These are phyloP conservation scores for Rhizoglyphus robini DNA, from an alignment of 1,140 invertebrate genomes.

Conservation along the genomic window DNA sequence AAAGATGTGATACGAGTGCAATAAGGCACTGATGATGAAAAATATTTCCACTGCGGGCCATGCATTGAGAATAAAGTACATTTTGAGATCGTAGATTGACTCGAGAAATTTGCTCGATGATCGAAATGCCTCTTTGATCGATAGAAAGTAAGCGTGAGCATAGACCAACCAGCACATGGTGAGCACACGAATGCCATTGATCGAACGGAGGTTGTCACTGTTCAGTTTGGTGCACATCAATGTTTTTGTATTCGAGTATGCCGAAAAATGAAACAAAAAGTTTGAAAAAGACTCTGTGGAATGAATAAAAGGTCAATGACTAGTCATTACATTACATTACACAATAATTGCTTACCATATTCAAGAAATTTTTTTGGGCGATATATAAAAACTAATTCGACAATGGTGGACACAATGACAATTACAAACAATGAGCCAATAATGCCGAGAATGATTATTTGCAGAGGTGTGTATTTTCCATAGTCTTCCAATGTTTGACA, in stretches of 20 bases:
- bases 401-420: neutral
- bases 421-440: neutral
- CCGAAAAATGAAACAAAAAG: neutral
- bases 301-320: no score
- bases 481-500: neutral
- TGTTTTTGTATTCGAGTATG: neutral
- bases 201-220: neutral
- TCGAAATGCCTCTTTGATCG: constrained; percentile 18
- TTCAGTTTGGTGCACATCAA: neutral
- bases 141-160: constrained; percentile 53
- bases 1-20: constrained; percentile 20
- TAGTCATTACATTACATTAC: no score
- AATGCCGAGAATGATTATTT: neutral
- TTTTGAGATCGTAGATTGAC: constrained; percentile 20
- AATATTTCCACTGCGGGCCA: constrained; percentile 27
- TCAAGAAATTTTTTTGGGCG: neutral
- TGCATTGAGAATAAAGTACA: constrained; percentile 27
- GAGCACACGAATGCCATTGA: constrained; percentile 64
- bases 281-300: neutral
- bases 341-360: no score
- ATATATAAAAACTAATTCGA: neutral
- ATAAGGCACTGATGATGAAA: constrained; percentile 26
- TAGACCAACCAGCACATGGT: constrained; percentile 87
- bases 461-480: neutral
- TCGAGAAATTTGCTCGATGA: constrained; percentile 3